Evolutionary conservation across 2,797 vertebrate species (phyloP).

Genomic region (Gadopsis bispinosus): DNA sequence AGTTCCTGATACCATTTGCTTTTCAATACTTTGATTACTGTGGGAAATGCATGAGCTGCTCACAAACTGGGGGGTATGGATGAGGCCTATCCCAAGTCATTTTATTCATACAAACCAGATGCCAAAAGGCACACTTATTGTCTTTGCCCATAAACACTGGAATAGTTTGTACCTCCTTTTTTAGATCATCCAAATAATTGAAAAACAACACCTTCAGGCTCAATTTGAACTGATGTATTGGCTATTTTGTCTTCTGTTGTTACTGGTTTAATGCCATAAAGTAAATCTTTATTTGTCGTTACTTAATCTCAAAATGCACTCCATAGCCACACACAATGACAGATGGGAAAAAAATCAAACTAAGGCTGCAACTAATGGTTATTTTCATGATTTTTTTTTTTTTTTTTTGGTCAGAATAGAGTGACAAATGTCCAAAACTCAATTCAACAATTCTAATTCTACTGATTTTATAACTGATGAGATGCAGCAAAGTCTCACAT

Average conservation of each 20-base stretch:
- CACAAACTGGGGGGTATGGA: not conserved
- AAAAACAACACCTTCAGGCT: not conserved
- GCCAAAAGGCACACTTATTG: not conserved
- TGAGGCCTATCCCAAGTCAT: not conserved
- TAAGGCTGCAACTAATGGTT: not conserved
- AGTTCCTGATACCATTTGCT: not conserved
- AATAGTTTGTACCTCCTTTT: not conserved
- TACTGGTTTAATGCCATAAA: not conserved
- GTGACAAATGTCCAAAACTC: no score
- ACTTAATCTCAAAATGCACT: not conserved
- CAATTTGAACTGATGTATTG: not conserved
- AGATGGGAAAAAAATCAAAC: not conserved
- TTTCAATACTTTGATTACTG: not conserved
- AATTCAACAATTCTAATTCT: no score
- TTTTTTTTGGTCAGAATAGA: no score
- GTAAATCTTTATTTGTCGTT: not conserved
- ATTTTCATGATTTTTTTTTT: not conserved
- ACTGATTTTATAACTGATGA: no score
- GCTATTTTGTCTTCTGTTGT: not conserved
- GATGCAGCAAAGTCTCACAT: no score
- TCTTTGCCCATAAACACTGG: not conserved
- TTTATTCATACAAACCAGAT: not conserved
- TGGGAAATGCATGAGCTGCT: constrained; percentile 1
- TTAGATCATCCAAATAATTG: not conserved
- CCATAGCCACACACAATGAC: not conserved